Evolutionary conservation across 2,888 invertebrate species (phyloP), one percentile per base, ranked within the genome.

Genomic region (Cosmopolites sordidus): DNA sequence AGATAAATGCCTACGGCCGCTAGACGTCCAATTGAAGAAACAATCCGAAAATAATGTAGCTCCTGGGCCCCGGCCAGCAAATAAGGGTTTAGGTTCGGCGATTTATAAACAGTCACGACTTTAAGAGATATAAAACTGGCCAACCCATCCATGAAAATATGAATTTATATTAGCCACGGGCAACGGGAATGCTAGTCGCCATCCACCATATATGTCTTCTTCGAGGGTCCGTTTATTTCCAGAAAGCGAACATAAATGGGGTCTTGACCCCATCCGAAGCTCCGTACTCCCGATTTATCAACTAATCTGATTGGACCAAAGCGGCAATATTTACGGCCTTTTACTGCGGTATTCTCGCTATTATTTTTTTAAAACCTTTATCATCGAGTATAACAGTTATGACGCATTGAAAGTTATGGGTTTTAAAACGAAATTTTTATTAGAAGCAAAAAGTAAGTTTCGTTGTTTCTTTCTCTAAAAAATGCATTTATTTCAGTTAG

Each of bases 121-220:
- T 52, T 41, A 49, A 56, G 48, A 57, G 54, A 55, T 56, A 57
- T 58, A 57, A 58, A 60, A 60, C 59, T 60, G 53, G 60, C 58
- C 56, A 59, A 62, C 55, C 64, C 58, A 59, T 62, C 62, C 61
- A 60, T 62, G 64, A 62, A 64, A 64, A 62, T 62, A 58, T 62
- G 59, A 60, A 62, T 59, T 61, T 61, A 60, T 62, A 60, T 60
- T 51, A 46, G 63, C 63, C 58, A 51, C 18, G 45, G 59, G 61
- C 61, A 48, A 43, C 52, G 48, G 47, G 53, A 48, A 59, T 56
- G 48, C 43, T 48, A 54, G 50, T 51, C 53, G 51, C 33, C 48
- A 48, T 43, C 51, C 43, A 40, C 47, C 51, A 51, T 53, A 48
- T 50, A 49, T 47, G 58, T 47, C 43, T 52, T 44, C 50, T 47